phyloP scores from a whole-genome alignment of 2,888 invertebrate genomes.

The Marronus borbonicus region DNA sequence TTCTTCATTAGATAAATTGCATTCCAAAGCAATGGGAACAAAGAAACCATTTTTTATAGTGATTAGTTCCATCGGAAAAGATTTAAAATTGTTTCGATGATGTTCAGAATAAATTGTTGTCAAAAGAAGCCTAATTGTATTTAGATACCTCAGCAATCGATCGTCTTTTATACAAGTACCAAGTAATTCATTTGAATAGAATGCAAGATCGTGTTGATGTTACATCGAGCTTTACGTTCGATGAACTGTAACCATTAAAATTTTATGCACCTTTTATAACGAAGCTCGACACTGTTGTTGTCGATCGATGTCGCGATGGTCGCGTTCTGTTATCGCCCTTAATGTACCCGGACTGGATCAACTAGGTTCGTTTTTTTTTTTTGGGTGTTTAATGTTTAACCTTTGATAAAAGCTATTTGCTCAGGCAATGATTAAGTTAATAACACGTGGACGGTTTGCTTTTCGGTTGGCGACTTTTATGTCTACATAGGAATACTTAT shows the following conservation, averaged over 20 bases:
- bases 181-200: conserved; percentile 33
- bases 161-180: conserved; percentile 5
- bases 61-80: too few relatives aligned
- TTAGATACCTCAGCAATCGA: neutral
- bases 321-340: conserved; percentile 24
- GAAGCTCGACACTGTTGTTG: conserved; percentile 25
- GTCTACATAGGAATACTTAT: neutral
- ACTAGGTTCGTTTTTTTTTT: conserved; percentile 13
- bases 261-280: conserved; percentile 44
- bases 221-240: conserved; percentile 41
- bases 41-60: too few relatives aligned
- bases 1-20: conserved; percentile 4
- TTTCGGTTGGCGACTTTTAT: conserved; percentile 37
- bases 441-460: conserved; percentile 44
- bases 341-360: conserved; percentile 26
- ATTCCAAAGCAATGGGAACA: neutral
- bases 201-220: conserved; percentile 25
- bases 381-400: conserved; percentile 44
- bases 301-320: conserved; percentile 29
- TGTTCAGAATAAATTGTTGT: too few relatives aligned
- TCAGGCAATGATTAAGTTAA: conserved; percentile 45
- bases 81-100: too few relatives aligned
- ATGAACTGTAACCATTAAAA: conserved; percentile 46
- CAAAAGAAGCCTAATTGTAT: too few relatives aligned
- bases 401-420: conserved; percentile 44